These are phyloP conservation scores for Cololabis saira DNA, from an alignment of 2,113 vertebrate species.

Conservation along the genomic window DNA sequence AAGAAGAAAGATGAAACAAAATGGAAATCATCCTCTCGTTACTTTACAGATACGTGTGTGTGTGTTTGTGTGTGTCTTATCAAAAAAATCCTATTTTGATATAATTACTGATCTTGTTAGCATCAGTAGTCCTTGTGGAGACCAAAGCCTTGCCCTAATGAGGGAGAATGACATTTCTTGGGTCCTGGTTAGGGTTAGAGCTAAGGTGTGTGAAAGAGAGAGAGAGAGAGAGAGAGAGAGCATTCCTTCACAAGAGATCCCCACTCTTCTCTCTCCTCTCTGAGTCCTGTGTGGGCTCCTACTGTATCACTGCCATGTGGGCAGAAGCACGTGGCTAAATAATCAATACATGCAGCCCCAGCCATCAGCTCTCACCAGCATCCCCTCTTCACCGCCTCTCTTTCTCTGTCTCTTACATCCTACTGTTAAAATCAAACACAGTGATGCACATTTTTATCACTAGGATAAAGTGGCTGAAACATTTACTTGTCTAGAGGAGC, in stretches of 20 bases:
- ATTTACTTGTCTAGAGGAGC: neutral
- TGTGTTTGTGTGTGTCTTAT: slow-evolving; percentile 15
- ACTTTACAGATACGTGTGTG: slow-evolving; percentile 15
- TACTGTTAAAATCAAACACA: slow-evolving; percentile 24
- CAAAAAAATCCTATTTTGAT: too few species aligned
- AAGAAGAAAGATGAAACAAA: slow-evolving; percentile 45
- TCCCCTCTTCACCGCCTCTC: slow-evolving; percentile 17
- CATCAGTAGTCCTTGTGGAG: too few species aligned
- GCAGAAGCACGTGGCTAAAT: slow-evolving; percentile 37
- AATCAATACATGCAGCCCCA: slow-evolving; percentile 51
- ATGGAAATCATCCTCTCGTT: slow-evolving; percentile 17
- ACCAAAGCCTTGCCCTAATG: too few species aligned
- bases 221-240: too few species aligned
- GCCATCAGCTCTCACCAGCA: slow-evolving; percentile 36
- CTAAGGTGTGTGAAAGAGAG: too few species aligned
- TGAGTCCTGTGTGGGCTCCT: slow-evolving; percentile 54
- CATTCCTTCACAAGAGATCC: neutral
- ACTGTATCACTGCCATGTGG: slow-evolving; percentile 53
- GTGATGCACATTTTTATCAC: neutral
- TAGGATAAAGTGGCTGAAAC: neutral
- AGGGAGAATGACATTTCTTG: too few species aligned
- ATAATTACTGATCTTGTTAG: too few species aligned
- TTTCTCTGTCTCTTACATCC: slow-evolving; percentile 12
- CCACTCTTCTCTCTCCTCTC: slow-evolving; percentile 8
- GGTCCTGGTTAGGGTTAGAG: too few species aligned